phyloP scores from a whole-genome alignment of 2,113 vertebrate species.

The Pipra filicauda region DNA sequence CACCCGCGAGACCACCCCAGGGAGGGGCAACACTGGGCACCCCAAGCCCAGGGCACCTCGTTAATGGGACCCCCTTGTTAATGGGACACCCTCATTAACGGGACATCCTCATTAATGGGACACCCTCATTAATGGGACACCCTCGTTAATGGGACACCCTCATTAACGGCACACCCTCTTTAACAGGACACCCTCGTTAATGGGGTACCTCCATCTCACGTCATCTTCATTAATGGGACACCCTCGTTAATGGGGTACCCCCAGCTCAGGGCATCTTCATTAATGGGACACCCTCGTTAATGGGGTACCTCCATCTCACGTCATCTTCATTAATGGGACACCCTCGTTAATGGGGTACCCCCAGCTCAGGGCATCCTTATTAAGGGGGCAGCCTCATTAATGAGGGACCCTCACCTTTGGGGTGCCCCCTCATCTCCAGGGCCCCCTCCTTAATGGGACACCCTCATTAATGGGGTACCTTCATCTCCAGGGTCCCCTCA shows the following conservation, averaged over 20 bases:
- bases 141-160: not conserved
- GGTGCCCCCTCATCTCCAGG: too few species aligned
- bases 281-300: not conserved
- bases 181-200: not conserved
- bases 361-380: not conserved
- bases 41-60: not conserved
- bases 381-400: fast-evolving
- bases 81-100: too few species aligned
- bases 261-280: not conserved
- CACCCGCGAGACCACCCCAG: fast-evolving
- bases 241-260: not conserved
- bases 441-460: not conserved
- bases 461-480: too few species aligned
- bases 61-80: not conserved
- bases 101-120: not conserved
- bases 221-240: not conserved
- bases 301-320: too few species aligned
- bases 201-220: too few species aligned
- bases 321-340: not conserved
- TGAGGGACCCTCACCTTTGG: not conserved
- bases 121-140: fast-evolving
- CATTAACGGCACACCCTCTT: not conserved
- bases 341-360: not conserved
- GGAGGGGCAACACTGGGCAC: not conserved
- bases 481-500: not conserved